A percentile compares a stretch with the other conserved stretches of the same genome.
phyloP scores from a whole-genome alignment of 2,113 vertebrate species.

The Campylomormyrus numenius region DNA sequence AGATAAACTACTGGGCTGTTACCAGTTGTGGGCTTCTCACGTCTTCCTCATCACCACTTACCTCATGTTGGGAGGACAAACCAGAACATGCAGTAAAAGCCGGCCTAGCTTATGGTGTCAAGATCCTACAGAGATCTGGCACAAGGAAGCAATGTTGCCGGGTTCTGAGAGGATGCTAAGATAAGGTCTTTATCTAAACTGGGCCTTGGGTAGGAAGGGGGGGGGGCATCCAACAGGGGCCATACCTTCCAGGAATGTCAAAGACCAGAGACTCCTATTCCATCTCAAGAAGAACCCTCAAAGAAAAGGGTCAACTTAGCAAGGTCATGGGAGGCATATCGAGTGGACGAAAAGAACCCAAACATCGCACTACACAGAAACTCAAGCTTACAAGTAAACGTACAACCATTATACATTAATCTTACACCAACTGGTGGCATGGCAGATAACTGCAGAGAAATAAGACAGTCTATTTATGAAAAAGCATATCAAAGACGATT shows the following conservation, averaged over 20 bases:
- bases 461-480: neutral
- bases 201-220: neutral
- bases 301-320: neutral
- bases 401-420: neutral
- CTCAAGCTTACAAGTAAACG: neutral
- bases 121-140: neutral
- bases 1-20: neutral
- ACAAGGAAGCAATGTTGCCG: neutral
- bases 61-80: conserved; percentile 1
- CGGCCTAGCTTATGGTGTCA: neutral
- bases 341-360: neutral
- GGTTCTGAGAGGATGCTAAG: neutral
- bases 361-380: neutral
- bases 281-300: neutral
- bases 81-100: neutral
- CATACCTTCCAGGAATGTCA: neutral
- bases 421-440: neutral
- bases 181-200: neutral
- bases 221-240: neutral
- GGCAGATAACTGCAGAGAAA: neutral
- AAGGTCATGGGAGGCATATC: neutral
- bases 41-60: neutral
- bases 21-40: neutral
- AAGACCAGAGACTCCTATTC: neutral
- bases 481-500: neutral